A percentile compares a stretch with the other conserved stretches of the same genome.
Evolutionary conservation across 2,113 vertebrate genomes (phyloP).

Genomic region (Nesoenas mayeri): DNA sequence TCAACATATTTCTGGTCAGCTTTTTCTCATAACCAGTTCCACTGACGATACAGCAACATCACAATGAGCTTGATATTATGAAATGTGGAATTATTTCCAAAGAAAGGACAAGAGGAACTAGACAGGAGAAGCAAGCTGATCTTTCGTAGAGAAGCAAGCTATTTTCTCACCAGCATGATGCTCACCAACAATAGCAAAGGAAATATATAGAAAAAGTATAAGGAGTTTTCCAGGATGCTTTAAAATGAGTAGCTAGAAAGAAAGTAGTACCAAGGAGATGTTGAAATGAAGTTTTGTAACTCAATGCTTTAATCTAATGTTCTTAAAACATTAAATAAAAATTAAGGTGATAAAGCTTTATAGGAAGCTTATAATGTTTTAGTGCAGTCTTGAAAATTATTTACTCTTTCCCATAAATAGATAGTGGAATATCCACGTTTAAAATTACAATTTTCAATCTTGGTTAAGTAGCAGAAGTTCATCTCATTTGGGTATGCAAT

Average conservation of each 20-base stretch:
- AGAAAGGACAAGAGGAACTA: constrained; percentile 12
- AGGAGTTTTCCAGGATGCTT: constrained; percentile 3
- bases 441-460: neutral
- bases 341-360: neutral
- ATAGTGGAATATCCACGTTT: neutral
- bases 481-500: neutral
- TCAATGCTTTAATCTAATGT: constrained; percentile 3
- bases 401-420: neutral
- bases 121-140: constrained; percentile 41
- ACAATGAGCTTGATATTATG: neutral
- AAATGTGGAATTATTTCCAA: neutral
- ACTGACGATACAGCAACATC: neutral
- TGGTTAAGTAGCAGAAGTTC: neutral
- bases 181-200: constrained; percentile 64
- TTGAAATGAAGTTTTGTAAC: neutral
- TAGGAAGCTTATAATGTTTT: neutral
- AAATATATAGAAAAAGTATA: constrained; percentile 60
- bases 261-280: constrained; percentile 6
- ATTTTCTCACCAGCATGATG: neutral
- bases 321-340: neutral
- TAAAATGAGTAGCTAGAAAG: constrained; percentile 2
- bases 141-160: constrained; percentile 36
- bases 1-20: neutral
- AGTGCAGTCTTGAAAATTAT: neutral
- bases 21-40: constrained; percentile 22